Evolutionary conservation across 2,113 vertebrate species (phyloP), one percentile per base, ranked within the genome.

Genomic region (Holacanthus passer): DNA sequence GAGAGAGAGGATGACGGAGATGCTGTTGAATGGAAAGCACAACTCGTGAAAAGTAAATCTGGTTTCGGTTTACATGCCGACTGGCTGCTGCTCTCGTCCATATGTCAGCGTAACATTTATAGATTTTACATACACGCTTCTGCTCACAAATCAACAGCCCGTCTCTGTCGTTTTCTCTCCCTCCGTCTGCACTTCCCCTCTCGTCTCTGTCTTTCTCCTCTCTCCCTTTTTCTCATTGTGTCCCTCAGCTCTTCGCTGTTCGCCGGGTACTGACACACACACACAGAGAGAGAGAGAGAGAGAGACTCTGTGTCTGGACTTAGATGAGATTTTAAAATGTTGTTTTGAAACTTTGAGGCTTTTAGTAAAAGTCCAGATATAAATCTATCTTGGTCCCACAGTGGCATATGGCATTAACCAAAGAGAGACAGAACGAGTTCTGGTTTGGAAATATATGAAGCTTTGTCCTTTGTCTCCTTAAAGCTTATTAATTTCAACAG

Each of bases 261-360:
- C 29, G 12, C 52, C n/a, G 11, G 31, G 3, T 59, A 53, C 24
- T 31, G 19, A 75, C n/a, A 75, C n/a, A 52, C 59, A 64, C 47
- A 16, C 59, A 41, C 45, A 64, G 35, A 41, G 35, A 22, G n/a
- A 53, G n/a, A 20, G 41, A 53, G 20, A 80, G 16, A 35, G 11
- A 73, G 55, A 81, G 78, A 55, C 73, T 73, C 56, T 64, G 71
- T 81, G 37, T 90, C 73, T 87, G 73, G 56, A 73, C 48, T 75
- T 32, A 58, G 79, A 87, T 88, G 77, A 87, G 81, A 86, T 88
- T 91, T 90, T 68, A 77, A 86, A 84, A 87, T 67, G 83, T 70
- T 82, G 85, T 86, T 89, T 82, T 81, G 73, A 90, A 86, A 83
- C 60, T 64, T 88, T 79, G 77, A 81, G 76, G 80, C 83, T 88